Conservation (phyloP, 2,888 invertebrate species). For the Idaea aversata region DNA sequence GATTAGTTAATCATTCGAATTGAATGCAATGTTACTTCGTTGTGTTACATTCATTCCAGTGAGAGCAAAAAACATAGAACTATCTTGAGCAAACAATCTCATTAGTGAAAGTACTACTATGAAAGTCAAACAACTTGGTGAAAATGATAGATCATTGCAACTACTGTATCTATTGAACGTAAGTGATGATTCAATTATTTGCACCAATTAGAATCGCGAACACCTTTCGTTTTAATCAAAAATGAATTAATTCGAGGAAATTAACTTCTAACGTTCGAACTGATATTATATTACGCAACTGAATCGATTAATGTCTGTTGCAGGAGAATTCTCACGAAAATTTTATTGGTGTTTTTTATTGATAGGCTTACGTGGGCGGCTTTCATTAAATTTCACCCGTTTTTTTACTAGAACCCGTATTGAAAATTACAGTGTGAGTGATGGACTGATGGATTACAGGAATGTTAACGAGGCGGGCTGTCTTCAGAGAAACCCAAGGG, state of each 20-base stretch:
- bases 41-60: neutral
- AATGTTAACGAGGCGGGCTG: slow-evolving; percentile 50
- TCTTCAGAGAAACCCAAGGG: slow-evolving; percentile 41
- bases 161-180: slow-evolving; percentile 43
- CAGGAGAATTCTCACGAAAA: slow-evolving; percentile 40
- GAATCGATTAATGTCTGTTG: slow-evolving; percentile 34
- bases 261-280: slow-evolving; percentile 25
- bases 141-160: slow-evolving; percentile 52
- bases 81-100: slow-evolving; percentile 44
- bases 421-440: slow-evolving; percentile 15
- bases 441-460: slow-evolving; percentile 21
- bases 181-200: slow-evolving; percentile 44
- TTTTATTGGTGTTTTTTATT: slow-evolving; percentile 41
- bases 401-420: slow-evolving; percentile 22
- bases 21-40: neutral
- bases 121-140: slow-evolving; percentile 43
- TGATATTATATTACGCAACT: slow-evolving; percentile 34
- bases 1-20: neutral
- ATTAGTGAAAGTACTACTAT: slow-evolving; percentile 54
- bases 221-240: slow-evolving; percentile 39
- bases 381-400: slow-evolving; percentile 45
- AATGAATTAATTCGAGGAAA: slow-evolving; percentile 34
- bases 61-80: slow-evolving; percentile 5
- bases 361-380: slow-evolving; percentile 37
- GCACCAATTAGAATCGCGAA: slow-evolving; percentile 32